Percentiles rank a stretch among this genome's conserved stretches.
These are phyloP conservation scores for Himalopsyche anomala DNA, from an alignment of 2,888 invertebrate genomes.

Conservation along the genomic window DNA sequence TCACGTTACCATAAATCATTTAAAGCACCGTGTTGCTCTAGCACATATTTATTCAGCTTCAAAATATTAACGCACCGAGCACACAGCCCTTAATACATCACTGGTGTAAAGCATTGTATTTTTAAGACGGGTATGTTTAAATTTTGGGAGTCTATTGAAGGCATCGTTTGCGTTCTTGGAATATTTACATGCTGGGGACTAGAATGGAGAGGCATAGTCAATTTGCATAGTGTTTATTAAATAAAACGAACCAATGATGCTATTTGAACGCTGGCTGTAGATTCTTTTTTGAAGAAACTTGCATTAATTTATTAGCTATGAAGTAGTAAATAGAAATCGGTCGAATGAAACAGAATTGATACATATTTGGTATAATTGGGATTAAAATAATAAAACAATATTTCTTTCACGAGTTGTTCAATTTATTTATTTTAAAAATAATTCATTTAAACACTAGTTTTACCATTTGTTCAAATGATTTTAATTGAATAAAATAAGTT, in stretches of 20 bases:
- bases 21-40: no score
- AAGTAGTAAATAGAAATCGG: no score
- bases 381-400: no score
- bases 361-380: no score
- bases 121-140: conserved; percentile 30
- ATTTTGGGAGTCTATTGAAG: conserved; percentile 25
- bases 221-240: conserved; percentile 26
- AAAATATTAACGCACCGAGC: background rate
- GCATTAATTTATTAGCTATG: background rate
- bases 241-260: conserved; percentile 9
- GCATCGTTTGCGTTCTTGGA: conserved; percentile 34
- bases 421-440: no score
- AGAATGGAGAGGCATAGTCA: background rate
- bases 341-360: no score
- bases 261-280: background rate
- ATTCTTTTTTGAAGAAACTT: background rate
- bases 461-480: no score
- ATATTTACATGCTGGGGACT: conserved; percentile 19
- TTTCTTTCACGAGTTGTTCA: no score
- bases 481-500: no score
- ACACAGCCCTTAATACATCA: background rate
- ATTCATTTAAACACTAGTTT: no score
- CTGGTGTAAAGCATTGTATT: conserved; percentile 11
- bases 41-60: background rate
- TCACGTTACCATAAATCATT: no score